Evolutionary conservation across 2,888 invertebrate genomes (phyloP).

Genomic region (Dynastes hyllus): DNA sequence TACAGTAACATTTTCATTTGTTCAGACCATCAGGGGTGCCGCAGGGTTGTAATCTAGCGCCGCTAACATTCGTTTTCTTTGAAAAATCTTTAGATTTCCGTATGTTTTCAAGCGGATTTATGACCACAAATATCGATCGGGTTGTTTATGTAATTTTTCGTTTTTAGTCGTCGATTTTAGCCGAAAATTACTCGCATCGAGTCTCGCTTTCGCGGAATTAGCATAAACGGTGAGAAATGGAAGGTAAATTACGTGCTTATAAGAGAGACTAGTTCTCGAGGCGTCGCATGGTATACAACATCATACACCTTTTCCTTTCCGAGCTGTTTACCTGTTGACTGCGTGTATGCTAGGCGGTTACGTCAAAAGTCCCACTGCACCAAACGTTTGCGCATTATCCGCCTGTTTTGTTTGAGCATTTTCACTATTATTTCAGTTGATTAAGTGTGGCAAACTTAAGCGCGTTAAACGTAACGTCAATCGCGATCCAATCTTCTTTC

Average conservation of each 20-base stretch:
- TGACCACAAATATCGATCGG: background rate
- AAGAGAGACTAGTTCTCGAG: constrained; percentile 11
- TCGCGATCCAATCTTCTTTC: background rate
- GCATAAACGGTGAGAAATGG: constrained; percentile 38
- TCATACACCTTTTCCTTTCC: constrained; percentile 33
- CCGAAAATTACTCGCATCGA: constrained; percentile 28
- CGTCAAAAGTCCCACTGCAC: constrained; percentile 31
- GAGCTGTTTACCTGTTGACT: constrained; percentile 2
- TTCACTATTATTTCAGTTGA: constrained; percentile 21
- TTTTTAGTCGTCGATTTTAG: background rate
- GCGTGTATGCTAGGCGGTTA: constrained; percentile 18
- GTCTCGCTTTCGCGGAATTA: constrained; percentile 30
- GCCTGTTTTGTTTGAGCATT: background rate
- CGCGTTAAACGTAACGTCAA: background rate
- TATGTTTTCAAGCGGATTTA: too few species aligned
- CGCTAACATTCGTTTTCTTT: background rate
- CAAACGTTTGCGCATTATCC: constrained; percentile 3
- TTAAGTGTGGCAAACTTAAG: constrained; percentile 4
- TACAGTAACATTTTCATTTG: too few species aligned
- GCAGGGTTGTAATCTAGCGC: too few species aligned
- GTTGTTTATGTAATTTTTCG: constrained; percentile 14
- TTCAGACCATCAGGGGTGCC: too few species aligned
- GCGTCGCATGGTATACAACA: background rate
- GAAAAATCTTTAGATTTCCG: too few species aligned
- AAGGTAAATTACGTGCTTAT: constrained; percentile 29